Evolutionary conservation across 1,140 invertebrate genomes (phyloP).

Genomic region (Drosophila guanche): DNA sequence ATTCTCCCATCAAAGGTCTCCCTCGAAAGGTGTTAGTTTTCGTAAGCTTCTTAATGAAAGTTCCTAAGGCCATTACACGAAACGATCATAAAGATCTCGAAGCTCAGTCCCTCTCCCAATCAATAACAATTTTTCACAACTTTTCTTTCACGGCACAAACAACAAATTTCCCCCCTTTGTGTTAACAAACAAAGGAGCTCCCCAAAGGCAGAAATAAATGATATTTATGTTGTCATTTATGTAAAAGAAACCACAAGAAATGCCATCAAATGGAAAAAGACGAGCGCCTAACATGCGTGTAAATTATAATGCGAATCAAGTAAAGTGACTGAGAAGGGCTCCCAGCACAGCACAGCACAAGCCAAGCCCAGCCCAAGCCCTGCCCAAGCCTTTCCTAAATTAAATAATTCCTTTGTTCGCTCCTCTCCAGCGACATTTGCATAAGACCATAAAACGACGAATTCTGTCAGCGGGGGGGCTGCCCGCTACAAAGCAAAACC

Average conservation of each 20-base stretch:
- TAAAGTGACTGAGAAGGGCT: conserved; percentile 36
- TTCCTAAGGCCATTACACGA: conserved; percentile 21
- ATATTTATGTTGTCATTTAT: conserved; percentile 77
- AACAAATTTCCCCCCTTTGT: conserved; percentile 50
- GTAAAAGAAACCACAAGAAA: conserved; percentile 49
- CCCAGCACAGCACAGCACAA: background rate
- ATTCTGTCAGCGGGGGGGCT: conserved; percentile 54
- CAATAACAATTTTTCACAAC: conserved; percentile 77
- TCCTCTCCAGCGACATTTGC: conserved; percentile 50
- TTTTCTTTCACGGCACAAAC: conserved; percentile 44
- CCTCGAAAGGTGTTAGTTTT: background rate
- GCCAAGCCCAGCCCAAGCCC: background rate
- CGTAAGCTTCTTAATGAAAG: conserved; percentile 25
- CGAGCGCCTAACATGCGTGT: conserved; percentile 66
- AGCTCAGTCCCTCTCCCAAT: conserved; percentile 39
- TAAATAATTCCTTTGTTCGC: conserved; percentile 76
- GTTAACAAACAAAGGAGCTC: conserved; percentile 58
- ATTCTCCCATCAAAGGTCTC: no score
- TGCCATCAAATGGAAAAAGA: conserved; percentile 46
- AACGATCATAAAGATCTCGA: conserved; percentile 43
- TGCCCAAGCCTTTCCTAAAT: conserved; percentile 42
- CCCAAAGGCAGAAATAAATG: conserved; percentile 32
- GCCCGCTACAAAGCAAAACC: conserved; percentile 26
- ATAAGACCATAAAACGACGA: conserved; percentile 62
- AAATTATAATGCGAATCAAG: conserved; percentile 76